A percentile compares a stretch with the other conserved stretches of the same genome.
phyloP scores from a whole-genome alignment of 2,113 vertebrate species.

The Fregetta grallaria region DNA sequence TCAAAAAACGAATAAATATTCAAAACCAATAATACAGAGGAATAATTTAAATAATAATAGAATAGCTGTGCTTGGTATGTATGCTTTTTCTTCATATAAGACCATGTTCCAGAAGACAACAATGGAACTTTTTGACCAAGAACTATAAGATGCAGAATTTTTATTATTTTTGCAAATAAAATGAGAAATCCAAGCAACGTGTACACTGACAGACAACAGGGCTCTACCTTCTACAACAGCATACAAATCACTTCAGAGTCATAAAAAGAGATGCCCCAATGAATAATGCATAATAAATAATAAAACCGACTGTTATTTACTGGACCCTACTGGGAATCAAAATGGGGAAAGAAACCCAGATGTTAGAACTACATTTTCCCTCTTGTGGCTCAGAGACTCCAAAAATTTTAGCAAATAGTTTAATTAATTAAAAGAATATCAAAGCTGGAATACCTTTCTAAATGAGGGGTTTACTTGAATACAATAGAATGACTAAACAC shows the following conservation, averaged over 20 bases:
- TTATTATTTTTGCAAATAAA: conserved; percentile 42
- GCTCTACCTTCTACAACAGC: background rate
- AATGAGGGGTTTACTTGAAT: background rate
- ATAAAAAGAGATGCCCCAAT: conserved; percentile 3
- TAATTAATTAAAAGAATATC: background rate
- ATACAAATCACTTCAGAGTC: conserved; percentile 30
- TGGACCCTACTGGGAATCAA: background rate
- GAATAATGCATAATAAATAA: conserved; percentile 36
- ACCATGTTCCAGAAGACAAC: background rate
- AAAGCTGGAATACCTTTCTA: background rate
- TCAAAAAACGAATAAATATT: conserved; percentile 69
- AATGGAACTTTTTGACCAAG: conserved; percentile 34
- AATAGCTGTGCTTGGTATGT: conserved; percentile 11
- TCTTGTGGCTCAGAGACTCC: background rate
- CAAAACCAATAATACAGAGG: conserved; percentile 45
- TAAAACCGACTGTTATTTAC: background rate
- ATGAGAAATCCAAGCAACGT: background rate
- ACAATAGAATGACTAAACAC: background rate
- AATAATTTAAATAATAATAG: conserved; percentile 66
- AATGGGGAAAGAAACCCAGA: background rate
- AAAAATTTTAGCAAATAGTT: background rate
- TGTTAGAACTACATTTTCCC: background rate
- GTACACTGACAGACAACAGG: background rate
- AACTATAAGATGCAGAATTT: background rate
- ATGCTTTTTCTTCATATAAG: conserved; percentile 17